These are phyloP conservation scores for Chunga burmeisteri DNA, from an alignment of 2,113 vertebrate species.

Conservation along the genomic window DNA sequence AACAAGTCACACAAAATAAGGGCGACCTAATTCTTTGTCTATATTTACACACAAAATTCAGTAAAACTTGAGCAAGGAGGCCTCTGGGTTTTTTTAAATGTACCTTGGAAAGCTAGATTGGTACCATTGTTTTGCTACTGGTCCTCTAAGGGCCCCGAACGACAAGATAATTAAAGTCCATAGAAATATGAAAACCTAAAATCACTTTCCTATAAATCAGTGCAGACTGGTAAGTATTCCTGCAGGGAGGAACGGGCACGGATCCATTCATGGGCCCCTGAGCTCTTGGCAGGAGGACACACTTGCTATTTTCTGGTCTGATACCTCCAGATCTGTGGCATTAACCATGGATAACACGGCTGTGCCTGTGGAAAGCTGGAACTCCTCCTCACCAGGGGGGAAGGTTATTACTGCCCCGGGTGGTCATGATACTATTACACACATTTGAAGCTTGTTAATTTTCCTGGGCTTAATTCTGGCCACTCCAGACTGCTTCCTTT, in stretches of 20 bases:
- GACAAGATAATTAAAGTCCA: background rate
- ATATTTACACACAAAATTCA: background rate
- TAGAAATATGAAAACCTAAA: background rate
- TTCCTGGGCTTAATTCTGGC: background rate
- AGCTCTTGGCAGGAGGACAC: background rate
- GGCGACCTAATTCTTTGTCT: background rate
- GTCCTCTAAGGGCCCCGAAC: background rate
- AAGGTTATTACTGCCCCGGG: background rate
- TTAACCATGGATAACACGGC: background rate
- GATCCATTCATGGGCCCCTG: background rate
- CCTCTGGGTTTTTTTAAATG: background rate
- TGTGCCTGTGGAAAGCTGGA: background rate
- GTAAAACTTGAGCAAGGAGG: background rate
- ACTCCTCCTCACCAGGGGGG: background rate
- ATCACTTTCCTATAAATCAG: background rate
- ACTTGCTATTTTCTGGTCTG: conserved; percentile 14
- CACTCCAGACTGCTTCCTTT: background rate
- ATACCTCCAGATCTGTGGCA: background rate
- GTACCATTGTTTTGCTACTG: background rate
- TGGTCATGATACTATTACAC: background rate
- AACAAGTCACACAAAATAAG: background rate
- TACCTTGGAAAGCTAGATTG: background rate
- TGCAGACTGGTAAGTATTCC: background rate
- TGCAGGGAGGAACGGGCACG: accelerated
- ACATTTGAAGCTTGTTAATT: background rate